Evolutionary conservation across 1,140 invertebrate genomes (phyloP), one percentile per base, ranked within the genome.

Genomic region (Monochamus saltuarius): DNA sequence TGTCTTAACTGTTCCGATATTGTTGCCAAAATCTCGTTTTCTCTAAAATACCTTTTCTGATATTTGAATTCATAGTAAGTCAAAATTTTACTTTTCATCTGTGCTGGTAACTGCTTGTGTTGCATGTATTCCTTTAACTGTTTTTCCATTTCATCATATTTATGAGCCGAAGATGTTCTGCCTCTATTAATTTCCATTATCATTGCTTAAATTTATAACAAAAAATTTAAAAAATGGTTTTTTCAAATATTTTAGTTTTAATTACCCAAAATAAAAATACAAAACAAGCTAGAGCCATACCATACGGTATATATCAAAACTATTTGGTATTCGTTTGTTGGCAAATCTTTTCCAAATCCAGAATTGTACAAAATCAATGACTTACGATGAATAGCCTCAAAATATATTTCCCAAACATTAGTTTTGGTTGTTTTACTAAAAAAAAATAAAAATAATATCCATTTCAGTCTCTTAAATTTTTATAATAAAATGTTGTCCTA

Each of bases 1-100:
- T 78, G 70, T 47, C 68, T 67, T 52, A 81, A 64, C 14, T 76
- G 74, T 11, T 69, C 69, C 2, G 81, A 80, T 1, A 82, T 76
- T 16, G 79, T 75, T 0, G 65, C 55, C 10, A 79, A 70, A 36
- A 83, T 80, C 38, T 70, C 68, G 51, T 70, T 74, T 35, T 81
- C 74, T 9, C 75, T 70, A 36, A 78, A 77, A 65, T 80, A 79
- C 37, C 70, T 68, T 35, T 73, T 79, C 36, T 75, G 78, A 19
- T 73, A 77, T 4, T 73, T 74, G 45, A 78, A 82, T 49, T 79
- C 72, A 40, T 77, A 75, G 57, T 72, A 75, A 35, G 63, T 65
- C 9, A 74, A 22, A 16, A 76, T 68, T 7, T 73, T 54, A 29
- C 65, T 67, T 29, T 73, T 69, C 59, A 74, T 68, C 9, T 67